phyloP scores from a whole-genome alignment of 2,113 vertebrate species.

The Oncorhynchus nerka region DNA sequence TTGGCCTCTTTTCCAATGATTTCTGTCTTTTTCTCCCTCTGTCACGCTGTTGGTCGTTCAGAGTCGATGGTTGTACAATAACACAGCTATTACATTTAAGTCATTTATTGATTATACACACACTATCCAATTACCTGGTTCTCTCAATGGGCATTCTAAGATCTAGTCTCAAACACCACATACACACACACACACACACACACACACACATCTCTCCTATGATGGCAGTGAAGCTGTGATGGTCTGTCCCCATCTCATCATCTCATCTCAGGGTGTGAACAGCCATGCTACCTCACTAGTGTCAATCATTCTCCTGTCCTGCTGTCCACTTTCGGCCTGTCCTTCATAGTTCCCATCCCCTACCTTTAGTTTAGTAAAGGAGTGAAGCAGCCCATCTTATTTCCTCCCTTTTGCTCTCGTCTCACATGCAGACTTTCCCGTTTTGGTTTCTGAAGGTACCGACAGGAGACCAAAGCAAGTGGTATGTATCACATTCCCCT shows the following conservation, averaged over 20 bases:
- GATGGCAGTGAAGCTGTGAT: not conserved
- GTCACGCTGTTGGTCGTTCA: too few species aligned
- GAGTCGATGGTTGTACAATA: too few species aligned
- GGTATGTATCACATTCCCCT: slow-evolving; percentile 17
- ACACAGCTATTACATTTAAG: too few species aligned
- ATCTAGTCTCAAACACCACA: too few species aligned
- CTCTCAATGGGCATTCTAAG: too few species aligned
- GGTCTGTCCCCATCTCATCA: not conserved
- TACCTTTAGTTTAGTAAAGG: not conserved
- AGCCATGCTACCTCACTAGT: not conserved
- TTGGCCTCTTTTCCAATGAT: too few species aligned
- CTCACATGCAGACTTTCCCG: not conserved
- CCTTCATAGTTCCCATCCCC: slow-evolving; percentile 20
- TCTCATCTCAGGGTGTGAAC: not conserved
- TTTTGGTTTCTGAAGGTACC: not conserved
- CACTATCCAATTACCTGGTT: too few species aligned
- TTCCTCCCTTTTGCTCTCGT: not conserved
- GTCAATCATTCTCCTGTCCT: not conserved
- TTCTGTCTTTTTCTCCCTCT: too few species aligned
- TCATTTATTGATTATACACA: too few species aligned
- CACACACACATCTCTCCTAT: not conserved
- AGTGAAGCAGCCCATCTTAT: not conserved
- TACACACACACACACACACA: too few species aligned
- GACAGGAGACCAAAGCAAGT: slow-evolving; percentile 22
- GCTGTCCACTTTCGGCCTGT: slow-evolving; percentile 5